Conservation (phyloP, 2,113 vertebrate species). For the Oostethus manadensis region DNA sequence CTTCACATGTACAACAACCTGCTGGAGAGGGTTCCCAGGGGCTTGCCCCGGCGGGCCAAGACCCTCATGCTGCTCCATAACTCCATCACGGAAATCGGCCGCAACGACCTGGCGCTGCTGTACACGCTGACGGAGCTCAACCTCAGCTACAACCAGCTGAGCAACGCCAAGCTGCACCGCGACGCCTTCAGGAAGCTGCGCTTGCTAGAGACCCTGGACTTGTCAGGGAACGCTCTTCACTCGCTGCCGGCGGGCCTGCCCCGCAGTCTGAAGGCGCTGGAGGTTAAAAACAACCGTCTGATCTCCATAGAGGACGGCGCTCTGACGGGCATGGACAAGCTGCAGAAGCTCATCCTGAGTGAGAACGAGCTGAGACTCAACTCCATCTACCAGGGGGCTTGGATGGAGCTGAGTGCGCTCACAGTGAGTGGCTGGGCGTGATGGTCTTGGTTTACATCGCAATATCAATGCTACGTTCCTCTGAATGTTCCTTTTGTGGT, state of each 20-base stretch:
- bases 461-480: background rate
- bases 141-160: constrained; percentile 95
- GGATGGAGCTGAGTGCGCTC: constrained; percentile 83
- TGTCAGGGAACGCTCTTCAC: constrained; percentile 87
- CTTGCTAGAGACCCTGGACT: constrained; percentile 81
- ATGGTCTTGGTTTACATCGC: background rate
- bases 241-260: constrained; percentile 82
- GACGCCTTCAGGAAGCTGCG: constrained; percentile 94
- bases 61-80: constrained; percentile 96
- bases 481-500: background rate
- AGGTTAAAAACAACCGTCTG: constrained; percentile 87
- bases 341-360: constrained; percentile 84
- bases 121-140: constrained; percentile 93
- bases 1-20: constrained; percentile 95
- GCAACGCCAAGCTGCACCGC: constrained; percentile 78
- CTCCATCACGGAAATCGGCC: constrained; percentile 83
- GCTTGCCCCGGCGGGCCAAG: constrained; percentile 87
- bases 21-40: constrained; percentile 86
- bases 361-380: constrained; percentile 84
- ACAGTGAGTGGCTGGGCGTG: constrained; percentile 71
- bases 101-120: constrained; percentile 85
- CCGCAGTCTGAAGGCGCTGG: constrained; percentile 82
- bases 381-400: constrained; percentile 84
- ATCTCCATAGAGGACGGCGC: constrained; percentile 77
- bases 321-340: constrained; percentile 83